Evolutionary conservation across 1,140 invertebrate species (phyloP), one percentile per base, ranked within the genome.

Genomic region (Drosophila sturtevanti): DNA sequence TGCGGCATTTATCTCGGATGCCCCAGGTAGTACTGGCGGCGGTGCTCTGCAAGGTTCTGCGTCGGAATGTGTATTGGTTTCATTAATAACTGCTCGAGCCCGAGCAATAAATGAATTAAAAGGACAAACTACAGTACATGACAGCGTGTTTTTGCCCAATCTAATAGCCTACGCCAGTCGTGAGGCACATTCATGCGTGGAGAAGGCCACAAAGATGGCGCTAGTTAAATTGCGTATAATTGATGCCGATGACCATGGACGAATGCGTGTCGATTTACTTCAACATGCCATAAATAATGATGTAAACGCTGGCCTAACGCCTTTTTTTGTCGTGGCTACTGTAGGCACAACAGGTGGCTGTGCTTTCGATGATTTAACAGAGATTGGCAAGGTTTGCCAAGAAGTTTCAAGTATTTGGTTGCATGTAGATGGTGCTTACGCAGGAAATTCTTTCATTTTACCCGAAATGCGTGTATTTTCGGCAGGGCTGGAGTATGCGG

Each of bases 131-230:
- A 67, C 91, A 82, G 79, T 91, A 2, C 90, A 91, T 22, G 94
- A 98, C 72, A 96, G 96, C 3, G 94, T 95, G 0, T 95, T 98
- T 70, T 92, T 98, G 22, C 96, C 97, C 11, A 95, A 95, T 85
- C 92, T 99, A n/a, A 97, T 99, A 35, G 97, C 96, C 10, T 96
- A 95, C 68, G 95, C 94, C 74, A 95, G 94, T 14, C 95, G 95
- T 56, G 95, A 98, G 92, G 96, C 97, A 2, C 98, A 99, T 92
- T 98, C 97, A 0, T 98, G 96, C 85, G 96, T 98, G 1, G 97
- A 99, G 93, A 99, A 99, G 91, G 97, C 98, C 6, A 97, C 97
- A 7, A 98, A 98, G 94, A 97, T 99, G 81, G 94, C 95, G 16
- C 93, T 98, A 71, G 96, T 99, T 0, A 98, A 98, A 89, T 93